Conservation (phyloP, 2,797 vertebrate species). For the Mallotus villosus region DNA sequence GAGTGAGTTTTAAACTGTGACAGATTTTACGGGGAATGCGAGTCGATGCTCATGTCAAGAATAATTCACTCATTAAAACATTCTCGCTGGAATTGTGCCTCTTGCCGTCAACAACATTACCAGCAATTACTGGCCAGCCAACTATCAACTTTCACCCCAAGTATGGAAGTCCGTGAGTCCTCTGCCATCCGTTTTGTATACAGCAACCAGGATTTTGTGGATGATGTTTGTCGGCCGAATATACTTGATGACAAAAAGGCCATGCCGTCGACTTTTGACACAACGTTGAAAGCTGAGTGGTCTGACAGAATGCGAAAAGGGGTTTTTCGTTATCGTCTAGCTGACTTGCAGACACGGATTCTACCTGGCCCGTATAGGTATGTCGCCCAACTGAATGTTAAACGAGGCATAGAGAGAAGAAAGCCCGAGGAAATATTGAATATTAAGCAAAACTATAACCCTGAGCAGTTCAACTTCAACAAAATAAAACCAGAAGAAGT, state of each 20-base stretch:
- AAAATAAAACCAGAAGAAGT: slow-evolving; percentile 79
- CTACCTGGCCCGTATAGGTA: slow-evolving; percentile 75
- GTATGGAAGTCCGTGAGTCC: neutral
- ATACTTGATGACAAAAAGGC: neutral
- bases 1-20: too few species aligned
- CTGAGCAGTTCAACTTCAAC: slow-evolving; percentile 85
- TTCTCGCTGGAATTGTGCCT: too few species aligned
- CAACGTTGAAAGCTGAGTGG: slow-evolving; percentile 75
- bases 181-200: slow-evolving; percentile 70
- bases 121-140: neutral
- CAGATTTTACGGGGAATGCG: too few species aligned
- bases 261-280: slow-evolving; percentile 76
- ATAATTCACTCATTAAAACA: too few species aligned
- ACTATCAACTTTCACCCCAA: too few species aligned
- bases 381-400: slow-evolving; percentile 87
- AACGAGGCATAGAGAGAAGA: slow-evolving; percentile 79
- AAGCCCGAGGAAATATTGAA: slow-evolving; percentile 83
- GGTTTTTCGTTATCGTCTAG: slow-evolving; percentile 84
- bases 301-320: slow-evolving; percentile 77
- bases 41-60: too few species aligned
- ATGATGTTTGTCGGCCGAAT: slow-evolving; percentile 35
- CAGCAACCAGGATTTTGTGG: slow-evolving; percentile 69
- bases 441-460: slow-evolving; percentile 81
- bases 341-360: slow-evolving; percentile 74
- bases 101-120: neutral